Evolutionary conservation across 2,113 vertebrate genomes (phyloP), one percentile per base, ranked within the genome.

Genomic region (Dolichallabes microphthalmus): DNA sequence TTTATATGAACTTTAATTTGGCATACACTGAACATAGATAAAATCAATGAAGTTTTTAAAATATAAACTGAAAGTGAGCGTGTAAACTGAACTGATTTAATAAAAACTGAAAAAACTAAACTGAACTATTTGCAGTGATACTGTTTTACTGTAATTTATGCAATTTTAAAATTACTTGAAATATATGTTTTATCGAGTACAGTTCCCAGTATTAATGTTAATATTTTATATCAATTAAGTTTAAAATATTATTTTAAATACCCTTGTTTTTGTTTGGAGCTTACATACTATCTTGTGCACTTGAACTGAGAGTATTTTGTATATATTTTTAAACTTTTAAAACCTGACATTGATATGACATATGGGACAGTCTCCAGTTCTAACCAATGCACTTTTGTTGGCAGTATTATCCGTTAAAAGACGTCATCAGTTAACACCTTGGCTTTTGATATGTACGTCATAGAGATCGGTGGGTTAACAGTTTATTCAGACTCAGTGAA

Each of bases 401-500:
- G n/a, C 1, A 2, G 39, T 13, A 50, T 22, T 22, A n/a, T 14
- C 20, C 45, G 71, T 25, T 74, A 74, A 50, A 74, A 39, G 22
- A 74, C 50, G 39, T 1, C 71, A 50, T 22, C 71, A n/a, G 39
- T 50, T 74, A 74, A 74, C 45, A 74, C 71, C 71, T 74, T 74
- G 71, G 14, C 39, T 52, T n/a, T 0, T 11, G 10, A 73, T 73
- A 12, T 15, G 14, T 50, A 71, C 68, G 20, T 20, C 32, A 20
- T 39, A 39, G 32, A 22, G 50, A 73, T 25, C 13, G 39, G 69
- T 73, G 69, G 13, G 39, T 50, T 73, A 73, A 73, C 39, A 73
- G 69, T 73, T 50, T 73, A 73, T 73, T 73, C 69, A 73, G 39
- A n/a, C 50, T 13, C 22, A 25, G 39, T 73, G 69, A 73, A 73